Percentiles rank a stretch among this genome's conserved stretches.
These are phyloP conservation scores for Steatornis caripensis DNA, from an alignment of 2,113 vertebrate genomes.

Conservation along the genomic window DNA sequence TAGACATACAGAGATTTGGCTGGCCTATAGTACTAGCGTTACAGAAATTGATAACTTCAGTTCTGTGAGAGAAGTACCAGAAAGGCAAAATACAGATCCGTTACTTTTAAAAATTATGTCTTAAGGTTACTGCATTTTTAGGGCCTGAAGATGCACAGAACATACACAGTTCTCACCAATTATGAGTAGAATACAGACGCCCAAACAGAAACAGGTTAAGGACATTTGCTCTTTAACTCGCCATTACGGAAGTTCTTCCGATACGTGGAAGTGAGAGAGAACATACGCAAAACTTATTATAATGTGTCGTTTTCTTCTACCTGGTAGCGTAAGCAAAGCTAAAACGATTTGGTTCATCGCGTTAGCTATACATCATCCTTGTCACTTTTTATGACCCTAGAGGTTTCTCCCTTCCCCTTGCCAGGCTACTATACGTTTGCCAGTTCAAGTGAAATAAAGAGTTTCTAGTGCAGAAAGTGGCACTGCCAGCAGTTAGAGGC, in stretches of 20 bases:
- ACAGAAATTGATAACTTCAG: background rate
- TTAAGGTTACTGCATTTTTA: background rate
- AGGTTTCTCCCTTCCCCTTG: background rate
- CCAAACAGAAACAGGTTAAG: background rate
- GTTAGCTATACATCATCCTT: background rate
- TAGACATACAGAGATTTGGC: background rate
- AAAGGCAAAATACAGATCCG: background rate
- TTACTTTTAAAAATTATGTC: background rate
- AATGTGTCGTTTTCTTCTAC: background rate
- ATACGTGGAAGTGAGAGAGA: background rate
- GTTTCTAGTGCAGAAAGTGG: background rate
- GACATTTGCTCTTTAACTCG: background rate
- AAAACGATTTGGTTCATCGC: background rate
- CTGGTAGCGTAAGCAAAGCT: background rate
- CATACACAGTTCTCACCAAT: background rate
- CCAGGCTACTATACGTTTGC: background rate
- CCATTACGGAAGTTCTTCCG: background rate
- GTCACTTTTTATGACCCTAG: background rate
- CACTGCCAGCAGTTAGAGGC: background rate
- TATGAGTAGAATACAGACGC: background rate
- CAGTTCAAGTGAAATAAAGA: background rate
- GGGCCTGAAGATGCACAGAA: background rate
- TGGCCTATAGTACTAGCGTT: background rate
- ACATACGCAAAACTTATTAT: background rate
- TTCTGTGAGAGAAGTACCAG: background rate